A percentile compares a stretch with the other conserved stretches of the same genome.
Conservation (phyloP, 2,888 invertebrate species). For the Pristionchus exspectatus region DNA sequence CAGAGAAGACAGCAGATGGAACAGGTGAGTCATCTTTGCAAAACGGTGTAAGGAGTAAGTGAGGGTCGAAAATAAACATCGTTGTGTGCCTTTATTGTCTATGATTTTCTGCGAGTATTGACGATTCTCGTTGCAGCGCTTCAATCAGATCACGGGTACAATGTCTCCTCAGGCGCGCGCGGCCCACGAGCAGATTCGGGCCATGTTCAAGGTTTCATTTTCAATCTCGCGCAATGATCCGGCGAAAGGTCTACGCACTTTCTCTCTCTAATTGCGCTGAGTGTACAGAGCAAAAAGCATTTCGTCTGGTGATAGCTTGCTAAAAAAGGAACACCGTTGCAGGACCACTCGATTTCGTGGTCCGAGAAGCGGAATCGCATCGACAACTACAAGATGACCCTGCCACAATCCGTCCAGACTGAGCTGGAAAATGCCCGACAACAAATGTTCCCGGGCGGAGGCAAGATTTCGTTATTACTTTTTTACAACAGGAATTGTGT, state of each 20-base stretch:
- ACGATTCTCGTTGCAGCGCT: background rate
- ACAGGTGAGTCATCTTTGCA: background rate
- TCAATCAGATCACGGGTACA: background rate
- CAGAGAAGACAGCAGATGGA: slow-evolving; percentile 15
- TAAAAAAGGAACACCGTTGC: background rate
- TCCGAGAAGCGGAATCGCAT: background rate
- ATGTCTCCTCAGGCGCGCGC: slow-evolving; percentile 14
- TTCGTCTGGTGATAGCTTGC: too few species aligned
- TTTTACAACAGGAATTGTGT: too few species aligned
- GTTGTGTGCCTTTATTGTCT: background rate
- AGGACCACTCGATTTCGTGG: background rate
- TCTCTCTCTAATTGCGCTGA: background rate
- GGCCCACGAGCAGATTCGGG: background rate
- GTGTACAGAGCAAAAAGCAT: too few species aligned
- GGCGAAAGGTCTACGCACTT: background rate
- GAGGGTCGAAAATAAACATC: too few species aligned
- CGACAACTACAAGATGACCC: background rate
- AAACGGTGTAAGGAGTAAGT: too few species aligned
- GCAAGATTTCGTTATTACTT: background rate
- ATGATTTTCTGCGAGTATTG: too few species aligned
- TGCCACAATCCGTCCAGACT: background rate
- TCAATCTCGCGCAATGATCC: background rate
- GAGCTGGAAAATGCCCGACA: background rate
- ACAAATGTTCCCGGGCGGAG: slow-evolving; percentile 9
- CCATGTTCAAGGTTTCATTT: background rate